Evolutionary conservation across 2,888 invertebrate species (phyloP).

Genomic region (Aquatica leii): DNA sequence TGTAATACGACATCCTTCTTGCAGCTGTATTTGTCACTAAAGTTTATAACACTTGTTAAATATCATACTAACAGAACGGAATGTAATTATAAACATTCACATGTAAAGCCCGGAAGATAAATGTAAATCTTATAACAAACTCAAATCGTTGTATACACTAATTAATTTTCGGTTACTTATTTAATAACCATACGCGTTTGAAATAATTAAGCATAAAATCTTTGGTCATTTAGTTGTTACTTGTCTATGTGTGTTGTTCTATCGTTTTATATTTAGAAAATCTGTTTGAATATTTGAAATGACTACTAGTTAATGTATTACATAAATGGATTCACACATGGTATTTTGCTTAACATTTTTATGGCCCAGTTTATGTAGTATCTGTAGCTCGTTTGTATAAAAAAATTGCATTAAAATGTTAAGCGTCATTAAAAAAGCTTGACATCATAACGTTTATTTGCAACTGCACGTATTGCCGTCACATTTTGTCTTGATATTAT

Average conservation of each 20-base stretch:
- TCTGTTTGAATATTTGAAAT: background rate
- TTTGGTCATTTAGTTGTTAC: background rate
- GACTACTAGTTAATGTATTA: constrained; percentile 15
- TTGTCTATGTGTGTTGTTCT: background rate
- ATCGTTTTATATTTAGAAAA: background rate
- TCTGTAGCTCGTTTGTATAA: constrained; percentile 3
- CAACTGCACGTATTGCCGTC: too few relatives aligned
- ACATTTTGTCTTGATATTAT: too few relatives aligned
- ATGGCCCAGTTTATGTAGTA: background rate
- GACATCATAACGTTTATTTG: too few relatives aligned
- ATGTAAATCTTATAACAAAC: background rate
- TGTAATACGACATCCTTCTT: constrained; percentile 19
- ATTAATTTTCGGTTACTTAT: too few relatives aligned
- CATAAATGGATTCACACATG: constrained; percentile 12
- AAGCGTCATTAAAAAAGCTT: too few relatives aligned
- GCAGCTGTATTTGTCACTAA: constrained; percentile 12
- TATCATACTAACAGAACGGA: constrained; percentile 13
- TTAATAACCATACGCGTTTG: background rate
- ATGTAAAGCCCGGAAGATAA: constrained; percentile 19
- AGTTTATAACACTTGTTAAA: constrained; percentile 16
- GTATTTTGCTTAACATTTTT: constrained; percentile 23
- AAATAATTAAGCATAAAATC: background rate
- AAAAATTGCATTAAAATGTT: constrained; percentile 19
- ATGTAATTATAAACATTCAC: constrained; percentile 22
- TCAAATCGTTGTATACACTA: background rate